Evolutionary conservation across 2,797 vertebrate genomes (phyloP).

Genomic region (Vespertilio murinus): DNA sequence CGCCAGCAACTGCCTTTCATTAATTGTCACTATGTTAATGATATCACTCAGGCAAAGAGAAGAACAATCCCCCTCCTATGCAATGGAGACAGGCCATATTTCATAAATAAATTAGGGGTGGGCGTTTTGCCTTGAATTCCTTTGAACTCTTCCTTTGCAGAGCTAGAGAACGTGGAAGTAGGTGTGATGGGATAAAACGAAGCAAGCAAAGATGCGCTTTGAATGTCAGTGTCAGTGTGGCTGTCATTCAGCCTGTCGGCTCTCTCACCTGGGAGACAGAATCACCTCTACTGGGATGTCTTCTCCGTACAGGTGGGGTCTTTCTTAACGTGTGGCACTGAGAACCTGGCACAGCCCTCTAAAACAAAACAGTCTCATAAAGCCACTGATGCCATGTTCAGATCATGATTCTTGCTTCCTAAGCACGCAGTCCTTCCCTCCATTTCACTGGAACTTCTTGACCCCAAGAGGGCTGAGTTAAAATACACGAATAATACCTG

Average conservation of each 20-base stretch:
- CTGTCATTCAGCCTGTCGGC: background rate
- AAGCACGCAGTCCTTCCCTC: background rate
- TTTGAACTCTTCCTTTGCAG: slow-evolving; percentile 41
- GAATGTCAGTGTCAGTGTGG: background rate
- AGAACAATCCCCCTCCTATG: background rate
- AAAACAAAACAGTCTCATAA: background rate
- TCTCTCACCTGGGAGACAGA: background rate
- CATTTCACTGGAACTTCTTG: background rate
- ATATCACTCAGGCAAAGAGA: slow-evolving; percentile 48
- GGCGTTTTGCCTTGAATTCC: slow-evolving; percentile 41
- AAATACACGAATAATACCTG: background rate
- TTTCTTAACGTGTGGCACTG: background rate
- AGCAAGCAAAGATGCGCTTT: background rate
- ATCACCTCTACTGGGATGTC: background rate
- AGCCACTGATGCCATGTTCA: background rate
- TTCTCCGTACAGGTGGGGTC: background rate
- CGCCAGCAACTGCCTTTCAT: slow-evolving; percentile 54
- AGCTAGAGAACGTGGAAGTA: background rate
- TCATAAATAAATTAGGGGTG: slow-evolving; percentile 53
- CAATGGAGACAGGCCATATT: slow-evolving; percentile 27
- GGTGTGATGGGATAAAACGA: background rate
- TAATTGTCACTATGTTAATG: slow-evolving; percentile 67
- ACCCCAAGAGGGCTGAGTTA: background rate
- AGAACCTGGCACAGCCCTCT: background rate
- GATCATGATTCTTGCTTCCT: background rate